Evolutionary conservation across 2,888 invertebrate species (phyloP), one percentile per base, ranked within the genome.

Genomic region (Tricholauxania praeusta): DNA sequence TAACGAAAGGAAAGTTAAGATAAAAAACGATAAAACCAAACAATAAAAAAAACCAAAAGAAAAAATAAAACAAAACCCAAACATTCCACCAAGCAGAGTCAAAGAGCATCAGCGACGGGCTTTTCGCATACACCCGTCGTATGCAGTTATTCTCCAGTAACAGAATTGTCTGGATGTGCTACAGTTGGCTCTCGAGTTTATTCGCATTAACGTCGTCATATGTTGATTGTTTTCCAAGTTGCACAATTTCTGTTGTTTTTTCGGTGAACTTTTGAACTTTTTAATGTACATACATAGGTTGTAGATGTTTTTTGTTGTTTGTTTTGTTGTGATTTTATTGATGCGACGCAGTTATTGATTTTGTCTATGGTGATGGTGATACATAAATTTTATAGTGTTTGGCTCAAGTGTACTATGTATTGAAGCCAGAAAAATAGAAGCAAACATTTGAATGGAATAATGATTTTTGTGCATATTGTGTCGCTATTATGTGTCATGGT

Each of bases 111-210:
- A 48, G 49, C 68, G 64, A 19, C 28, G 53, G 48, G 19, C 55
- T 39, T 66, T 55, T 66, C 71, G 73, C 65, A 22, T 55, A 17
- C 49, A 49, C 28, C 55, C 53, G 62, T 55, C 52, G 28, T 70
- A 63, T 63, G 49, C 74, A 76, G 76, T 76, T 72, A 64, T 69
- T 72, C 71, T 70, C 55, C 76, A 74, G 74, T 71, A 49, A n/a
- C 66, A 71, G 76, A 62, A 63, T 71, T 62, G 74, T 66, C n/a
- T 66, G 60, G 74, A 71, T 73, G 76, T 74, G 48, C 28, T 48
- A 57, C 6, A 47, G 39, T n/a, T 47, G 47, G 17, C 47, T 48
- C 63, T 39, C 53, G 19, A 53, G 55, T 55, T 19, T 17, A 39
- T 49, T 49, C 17, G 19, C 17, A 12, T 49, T 39, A 39, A 39